Percentiles rank a stretch among this genome's conserved stretches.
Evolutionary conservation across 1,140 invertebrate genomes (phyloP).

Genomic region (Chlorops oryzae): DNA sequence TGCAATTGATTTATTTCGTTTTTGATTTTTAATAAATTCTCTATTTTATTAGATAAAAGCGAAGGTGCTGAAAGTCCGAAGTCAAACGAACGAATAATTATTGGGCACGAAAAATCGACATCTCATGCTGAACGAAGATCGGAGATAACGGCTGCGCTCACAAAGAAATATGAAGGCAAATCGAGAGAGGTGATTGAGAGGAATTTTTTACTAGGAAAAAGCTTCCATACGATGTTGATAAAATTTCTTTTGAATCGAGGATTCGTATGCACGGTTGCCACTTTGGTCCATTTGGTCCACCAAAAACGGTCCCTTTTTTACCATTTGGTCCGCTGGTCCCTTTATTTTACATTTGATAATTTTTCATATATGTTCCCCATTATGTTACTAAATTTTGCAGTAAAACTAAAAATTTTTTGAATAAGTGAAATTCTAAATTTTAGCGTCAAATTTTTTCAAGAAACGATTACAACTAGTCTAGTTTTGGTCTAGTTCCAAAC

Average conservation of each 20-base stretch:
- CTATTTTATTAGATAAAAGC: conserved; percentile 23
- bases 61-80: conserved; percentile 39
- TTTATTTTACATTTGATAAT: no score
- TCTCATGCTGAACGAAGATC: conserved; percentile 45
- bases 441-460: no score
- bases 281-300: neutral
- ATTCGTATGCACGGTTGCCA: no score
- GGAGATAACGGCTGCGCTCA: conserved; percentile 62
- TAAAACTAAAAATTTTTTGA: no score
- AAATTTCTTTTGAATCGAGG: neutral
- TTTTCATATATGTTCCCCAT: no score
- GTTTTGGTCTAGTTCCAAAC: no score
- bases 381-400: no score
- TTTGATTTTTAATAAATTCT: conserved; percentile 1
- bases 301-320: no score
- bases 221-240: neutral
- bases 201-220: neutral
- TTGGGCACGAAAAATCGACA: conserved; percentile 66
- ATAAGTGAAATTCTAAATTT: no score
- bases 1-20: neutral
- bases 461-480: no score
- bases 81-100: conserved; percentile 67
- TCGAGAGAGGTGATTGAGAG: conserved; percentile 60
- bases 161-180: conserved; percentile 74
- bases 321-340: no score